These are phyloP conservation scores for Oreotragus oreotragus DNA, from an alignment of 2,113 vertebrate genomes.

Conservation along the genomic window DNA sequence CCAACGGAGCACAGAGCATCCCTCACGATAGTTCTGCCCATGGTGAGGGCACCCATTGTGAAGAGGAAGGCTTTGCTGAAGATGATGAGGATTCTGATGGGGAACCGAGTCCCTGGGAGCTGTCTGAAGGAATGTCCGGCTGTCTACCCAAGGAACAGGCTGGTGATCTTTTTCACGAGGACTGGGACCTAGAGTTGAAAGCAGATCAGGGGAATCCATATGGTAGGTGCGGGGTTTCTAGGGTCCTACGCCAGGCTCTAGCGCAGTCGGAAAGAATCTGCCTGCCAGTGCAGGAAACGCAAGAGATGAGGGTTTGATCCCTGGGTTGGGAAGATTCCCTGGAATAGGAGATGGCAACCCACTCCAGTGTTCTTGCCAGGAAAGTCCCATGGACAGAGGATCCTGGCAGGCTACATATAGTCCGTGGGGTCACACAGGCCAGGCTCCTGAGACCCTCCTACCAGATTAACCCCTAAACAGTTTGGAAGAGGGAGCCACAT, in stretches of 20 bases:
- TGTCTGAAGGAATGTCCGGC: neutral
- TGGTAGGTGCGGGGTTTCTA: constrained; percentile 68
- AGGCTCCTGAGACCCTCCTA: neutral
- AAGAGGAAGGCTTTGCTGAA: constrained; percentile 50
- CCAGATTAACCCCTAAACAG: neutral
- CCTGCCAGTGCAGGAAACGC: neutral
- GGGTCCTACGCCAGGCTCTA: neutral
- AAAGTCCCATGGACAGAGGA: neutral
- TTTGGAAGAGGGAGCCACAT: neutral
- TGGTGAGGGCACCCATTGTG: neutral
- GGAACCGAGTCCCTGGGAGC: constrained; percentile 44
- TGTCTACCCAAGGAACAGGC: neutral
- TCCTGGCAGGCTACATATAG: neutral
- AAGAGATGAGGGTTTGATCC: neutral
- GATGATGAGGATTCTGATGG: constrained; percentile 44
- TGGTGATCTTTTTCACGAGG: constrained; percentile 63
- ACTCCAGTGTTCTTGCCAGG: neutral
- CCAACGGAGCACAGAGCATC: constrained; percentile 30
- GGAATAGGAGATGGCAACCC: neutral
- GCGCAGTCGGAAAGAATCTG: neutral
- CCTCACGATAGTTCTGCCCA: neutral
- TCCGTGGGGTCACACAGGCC: neutral
- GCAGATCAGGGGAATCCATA: constrained; percentile 72
- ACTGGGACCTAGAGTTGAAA: constrained; percentile 83
- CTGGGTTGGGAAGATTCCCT: neutral